Conservation (phyloP, 2,888 invertebrate species). For the Drosophila trichaetosa region DNA sequence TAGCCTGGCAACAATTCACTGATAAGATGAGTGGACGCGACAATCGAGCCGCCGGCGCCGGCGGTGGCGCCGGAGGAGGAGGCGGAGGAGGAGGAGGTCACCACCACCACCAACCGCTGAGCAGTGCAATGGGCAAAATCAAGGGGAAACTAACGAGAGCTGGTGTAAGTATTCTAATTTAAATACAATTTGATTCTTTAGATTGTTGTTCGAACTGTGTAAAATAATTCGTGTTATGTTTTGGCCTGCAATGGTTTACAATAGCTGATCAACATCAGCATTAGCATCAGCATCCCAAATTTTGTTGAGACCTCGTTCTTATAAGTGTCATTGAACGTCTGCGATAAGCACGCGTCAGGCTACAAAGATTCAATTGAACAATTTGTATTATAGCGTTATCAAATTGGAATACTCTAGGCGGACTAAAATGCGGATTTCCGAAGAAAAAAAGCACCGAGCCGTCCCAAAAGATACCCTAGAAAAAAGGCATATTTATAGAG, state of each 20-base stretch:
- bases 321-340: constrained; percentile 8
- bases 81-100: constrained; percentile 69
- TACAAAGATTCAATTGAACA: not conserved
- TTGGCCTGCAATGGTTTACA: not conserved
- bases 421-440: not conserved
- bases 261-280: not conserved
- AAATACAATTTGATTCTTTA: not conserved
- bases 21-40: constrained; percentile 85
- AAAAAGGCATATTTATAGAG: not conserved
- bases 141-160: constrained; percentile 84
- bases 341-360: not conserved
- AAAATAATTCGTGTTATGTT: not conserved
- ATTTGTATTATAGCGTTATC: constrained; percentile 21
- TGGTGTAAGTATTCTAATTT: constrained; percentile 67
- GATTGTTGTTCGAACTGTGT: not conserved
- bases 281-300: not conserved
- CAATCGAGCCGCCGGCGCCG: constrained; percentile 80
- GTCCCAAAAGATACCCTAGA: not conserved
- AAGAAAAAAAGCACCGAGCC: not conserved
- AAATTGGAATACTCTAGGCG: constrained; percentile 20
- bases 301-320: not conserved
- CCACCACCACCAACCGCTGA: constrained; percentile 76
- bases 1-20: constrained; percentile 3
- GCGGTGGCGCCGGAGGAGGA: constrained; percentile 74
- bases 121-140: constrained; percentile 84